phyloP scores from a whole-genome alignment of 2,113 vertebrate genomes.

The Argyrosomus japonicus region DNA sequence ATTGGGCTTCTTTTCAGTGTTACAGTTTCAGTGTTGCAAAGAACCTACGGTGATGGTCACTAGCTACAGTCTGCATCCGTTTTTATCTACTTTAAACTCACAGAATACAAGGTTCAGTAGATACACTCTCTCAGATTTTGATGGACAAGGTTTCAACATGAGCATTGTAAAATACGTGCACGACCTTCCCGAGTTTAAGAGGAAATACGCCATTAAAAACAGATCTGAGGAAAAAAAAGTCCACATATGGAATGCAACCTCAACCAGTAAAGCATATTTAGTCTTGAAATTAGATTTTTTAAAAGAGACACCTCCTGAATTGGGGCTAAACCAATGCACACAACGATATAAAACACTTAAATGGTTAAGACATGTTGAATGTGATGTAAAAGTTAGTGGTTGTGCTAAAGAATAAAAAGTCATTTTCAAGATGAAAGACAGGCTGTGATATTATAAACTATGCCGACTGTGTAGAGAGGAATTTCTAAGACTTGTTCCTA shows the following conservation, averaged over 20 bases:
- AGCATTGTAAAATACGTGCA: too few relatives aligned
- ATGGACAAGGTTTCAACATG: too few relatives aligned
- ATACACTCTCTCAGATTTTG: too few relatives aligned
- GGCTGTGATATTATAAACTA: conserved; percentile 3
- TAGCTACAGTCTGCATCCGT: too few relatives aligned
- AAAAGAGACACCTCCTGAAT: neutral
- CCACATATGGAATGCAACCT: neutral
- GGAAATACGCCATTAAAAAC: too few relatives aligned
- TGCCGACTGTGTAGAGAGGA: conserved; percentile 1
- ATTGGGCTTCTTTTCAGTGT: too few relatives aligned
- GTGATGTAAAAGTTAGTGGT: neutral
- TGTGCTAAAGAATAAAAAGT: neutral
- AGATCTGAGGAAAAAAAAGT: too few relatives aligned
- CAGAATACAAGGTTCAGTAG: neutral
- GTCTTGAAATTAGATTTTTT: neutral
- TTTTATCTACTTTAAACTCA: neutral
- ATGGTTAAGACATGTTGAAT: neutral
- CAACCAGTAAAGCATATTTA: neutral
- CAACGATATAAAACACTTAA: neutral
- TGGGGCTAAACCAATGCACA: neutral
- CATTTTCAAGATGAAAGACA: conserved; percentile 1
- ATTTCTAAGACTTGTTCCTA: conserved; percentile 11
- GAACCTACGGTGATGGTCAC: neutral
- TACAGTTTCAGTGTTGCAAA: too few relatives aligned
- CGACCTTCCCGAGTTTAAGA: too few relatives aligned